Evolutionary conservation across 2,888 invertebrate species (phyloP).

Genomic region (Drosophila sordidula): DNA sequence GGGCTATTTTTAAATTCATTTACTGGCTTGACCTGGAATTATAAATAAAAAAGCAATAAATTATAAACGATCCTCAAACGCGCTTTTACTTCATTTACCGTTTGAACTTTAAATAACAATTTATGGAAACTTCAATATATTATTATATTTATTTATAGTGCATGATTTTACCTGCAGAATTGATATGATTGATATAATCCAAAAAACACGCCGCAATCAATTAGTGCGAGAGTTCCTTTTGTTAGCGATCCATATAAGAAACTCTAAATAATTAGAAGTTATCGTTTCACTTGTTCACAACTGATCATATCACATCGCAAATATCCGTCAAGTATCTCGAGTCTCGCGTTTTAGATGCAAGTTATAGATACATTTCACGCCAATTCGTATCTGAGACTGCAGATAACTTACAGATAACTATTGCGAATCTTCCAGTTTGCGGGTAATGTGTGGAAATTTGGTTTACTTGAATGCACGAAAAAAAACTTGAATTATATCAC

Average conservation of each 20-base stretch:
- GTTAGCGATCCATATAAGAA: neutral
- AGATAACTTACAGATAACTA: conserved; percentile 21
- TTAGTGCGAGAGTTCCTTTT: neutral
- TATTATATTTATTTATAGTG: no score
- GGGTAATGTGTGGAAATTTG: conserved; percentile 5
- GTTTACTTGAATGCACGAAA: conserved; percentile 19
- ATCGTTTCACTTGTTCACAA: neutral
- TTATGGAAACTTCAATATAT: no score
- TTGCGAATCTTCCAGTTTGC: neutral
- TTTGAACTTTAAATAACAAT: no score
- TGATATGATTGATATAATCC: neutral
- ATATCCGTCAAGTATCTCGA: neutral
- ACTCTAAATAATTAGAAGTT: neutral
- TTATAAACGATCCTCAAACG: no score
- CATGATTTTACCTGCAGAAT: neutral
- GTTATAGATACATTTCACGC: neutral
- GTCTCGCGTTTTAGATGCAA: neutral
- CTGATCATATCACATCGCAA: neutral
- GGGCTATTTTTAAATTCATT: no score
- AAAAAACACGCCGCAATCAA: neutral
- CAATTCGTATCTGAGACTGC: neutral
- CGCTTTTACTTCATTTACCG: no score
- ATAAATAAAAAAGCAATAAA: no score
- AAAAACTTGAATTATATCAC: conserved; percentile 42
- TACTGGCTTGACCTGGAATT: no score